These are phyloP conservation scores for Campoplex nolae DNA, from an alignment of 2,888 invertebrate species.

Conservation along the genomic window DNA sequence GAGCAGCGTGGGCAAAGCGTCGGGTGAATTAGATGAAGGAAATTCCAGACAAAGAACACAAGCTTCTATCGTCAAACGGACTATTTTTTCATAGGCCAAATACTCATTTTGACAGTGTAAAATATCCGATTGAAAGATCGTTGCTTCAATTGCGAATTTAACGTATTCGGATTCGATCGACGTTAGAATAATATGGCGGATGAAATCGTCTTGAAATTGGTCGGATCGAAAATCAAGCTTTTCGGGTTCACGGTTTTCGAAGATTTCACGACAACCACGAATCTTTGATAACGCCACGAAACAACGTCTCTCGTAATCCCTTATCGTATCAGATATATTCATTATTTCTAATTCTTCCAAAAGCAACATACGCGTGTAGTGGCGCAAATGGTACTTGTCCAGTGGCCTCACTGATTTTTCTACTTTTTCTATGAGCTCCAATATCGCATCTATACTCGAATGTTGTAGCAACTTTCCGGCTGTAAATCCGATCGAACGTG, in stretches of 20 bases:
- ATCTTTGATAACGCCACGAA: constrained; percentile 67
- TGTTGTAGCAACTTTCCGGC: constrained; percentile 1
- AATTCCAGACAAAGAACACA: constrained; percentile 76
- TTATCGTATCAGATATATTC: constrained; percentile 69
- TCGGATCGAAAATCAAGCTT: neutral
- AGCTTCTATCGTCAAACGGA: constrained; percentile 75
- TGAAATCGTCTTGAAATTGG: constrained; percentile 72
- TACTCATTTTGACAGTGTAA: constrained; percentile 70
- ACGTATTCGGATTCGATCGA: constrained; percentile 76
- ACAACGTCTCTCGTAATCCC: constrained; percentile 77
- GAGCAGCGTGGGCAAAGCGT: constrained; percentile 75
- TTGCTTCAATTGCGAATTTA: constrained; percentile 68
- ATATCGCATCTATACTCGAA: constrained; percentile 29
- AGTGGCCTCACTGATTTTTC: constrained; percentile 74
- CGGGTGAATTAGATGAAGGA: constrained; percentile 67
- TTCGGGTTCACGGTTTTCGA: neutral
- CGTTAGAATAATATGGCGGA: constrained; percentile 76
- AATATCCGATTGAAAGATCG: constrained; percentile 63
- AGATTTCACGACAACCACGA: neutral
- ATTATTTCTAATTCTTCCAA: constrained; percentile 43
- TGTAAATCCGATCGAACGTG: constrained; percentile 68
- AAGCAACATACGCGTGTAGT: constrained; percentile 69
- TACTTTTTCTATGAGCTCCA: constrained; percentile 61
- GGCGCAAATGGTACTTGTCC: constrained; percentile 74
- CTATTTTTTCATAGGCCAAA: constrained; percentile 74